Base-by-base conservation (phyloP, 2,113 vertebrate genomes). In the Myiopsitta monachus region DNA sequence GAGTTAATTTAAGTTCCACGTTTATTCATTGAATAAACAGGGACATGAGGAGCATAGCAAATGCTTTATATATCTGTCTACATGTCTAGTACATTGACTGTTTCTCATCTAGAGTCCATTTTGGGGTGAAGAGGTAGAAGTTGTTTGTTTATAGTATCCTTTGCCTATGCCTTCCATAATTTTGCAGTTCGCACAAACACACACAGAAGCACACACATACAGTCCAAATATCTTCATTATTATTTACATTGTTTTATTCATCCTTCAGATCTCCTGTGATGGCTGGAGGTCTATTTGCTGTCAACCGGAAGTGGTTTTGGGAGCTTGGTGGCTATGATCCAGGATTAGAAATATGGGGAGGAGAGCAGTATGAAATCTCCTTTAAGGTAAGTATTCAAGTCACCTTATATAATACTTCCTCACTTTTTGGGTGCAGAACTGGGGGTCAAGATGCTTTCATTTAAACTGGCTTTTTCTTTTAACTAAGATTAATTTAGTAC, bases 281-380 rank as follows among this genome's bases (percentile, higher is more conserved):
- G 99, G 99, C 99, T 64, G 99, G 99, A 82, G 99, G 99, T 84
- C 98, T 99, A 7, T 99, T 99, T 95, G 98, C 99, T 1, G 98
- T 99, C 69, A 97, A 99, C 92, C 98, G 98, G 31, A 98, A 98
- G 33, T 99, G 99, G 99, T 99, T 99, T 96, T 99, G 98, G 98
- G 98, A 99, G 70, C 92, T 99, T 80, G 98, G 98, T 92, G 98
- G 98, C 82, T 99, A 99, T 39, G 98, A 99, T 72, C 98, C 98
- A 87, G 98, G 98, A 46, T 96, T 99, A 94, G 98, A 99, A 95
- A 99, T 99, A 96, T 99, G 98, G 98, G 98, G 98, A 95, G 98
- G 98, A 96, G 98, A 99, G 90, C 98, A 99, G 72, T 99, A 99
- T 85, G 98, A 99, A 97, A 98, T 99, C 92, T 99, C 98, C 46